These are phyloP conservation scores for Leucopternis melanops DNA, from an alignment of 2,113 vertebrate species.

Conservation along the genomic window DNA sequence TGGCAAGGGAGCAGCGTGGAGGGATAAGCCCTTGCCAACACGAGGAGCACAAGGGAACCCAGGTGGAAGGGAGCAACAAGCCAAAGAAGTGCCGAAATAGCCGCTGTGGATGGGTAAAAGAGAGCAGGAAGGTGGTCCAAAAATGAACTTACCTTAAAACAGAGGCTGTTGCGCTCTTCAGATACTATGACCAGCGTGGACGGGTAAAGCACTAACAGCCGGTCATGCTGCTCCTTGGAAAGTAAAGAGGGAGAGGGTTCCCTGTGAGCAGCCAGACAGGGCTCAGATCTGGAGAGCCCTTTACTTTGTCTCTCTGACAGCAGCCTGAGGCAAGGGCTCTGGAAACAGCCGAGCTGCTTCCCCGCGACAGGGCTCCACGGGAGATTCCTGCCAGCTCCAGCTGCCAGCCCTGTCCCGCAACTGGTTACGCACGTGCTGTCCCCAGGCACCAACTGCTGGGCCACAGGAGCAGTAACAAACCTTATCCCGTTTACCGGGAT, in stretches of 20 bases:
- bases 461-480: background rate
- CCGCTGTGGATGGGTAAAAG: background rate
- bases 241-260: background rate
- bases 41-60: background rate
- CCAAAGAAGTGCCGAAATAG: background rate
- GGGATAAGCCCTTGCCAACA: background rate
- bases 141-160: slow-evolving; percentile 84
- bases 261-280: background rate
- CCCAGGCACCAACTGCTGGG: background rate
- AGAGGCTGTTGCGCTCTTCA: slow-evolving; percentile 77
- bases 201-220: slow-evolving; percentile 87
- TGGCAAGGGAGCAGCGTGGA: background rate
- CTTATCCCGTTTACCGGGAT: too few relatives aligned
- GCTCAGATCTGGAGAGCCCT: background rate
- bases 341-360: background rate
- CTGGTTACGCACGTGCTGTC: background rate
- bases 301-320: background rate
- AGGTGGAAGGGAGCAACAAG: background rate
- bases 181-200: slow-evolving; percentile 89
- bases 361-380: background rate
- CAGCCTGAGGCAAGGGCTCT: background rate
- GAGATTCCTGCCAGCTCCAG: background rate
- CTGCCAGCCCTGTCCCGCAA: background rate
- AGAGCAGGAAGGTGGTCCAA: background rate
- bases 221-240: slow-evolving; percentile 83